Conservation (phyloP, 1,140 invertebrate genomes). For the Drosophila teissieri region DNA sequence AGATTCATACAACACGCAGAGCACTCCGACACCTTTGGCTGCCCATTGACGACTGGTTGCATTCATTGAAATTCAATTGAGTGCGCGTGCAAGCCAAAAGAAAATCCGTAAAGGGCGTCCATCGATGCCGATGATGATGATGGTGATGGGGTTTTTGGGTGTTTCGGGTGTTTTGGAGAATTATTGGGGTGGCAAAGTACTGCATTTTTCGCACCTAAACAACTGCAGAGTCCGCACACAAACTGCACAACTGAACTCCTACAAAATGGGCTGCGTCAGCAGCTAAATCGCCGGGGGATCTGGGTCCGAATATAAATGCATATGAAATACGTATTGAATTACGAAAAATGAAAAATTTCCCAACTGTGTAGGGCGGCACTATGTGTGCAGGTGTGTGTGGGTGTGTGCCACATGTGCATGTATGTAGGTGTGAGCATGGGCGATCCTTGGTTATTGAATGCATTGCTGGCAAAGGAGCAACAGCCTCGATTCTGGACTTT, state of each 20-base stretch:
- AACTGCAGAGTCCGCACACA: constrained; percentile 53
- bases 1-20: constrained; percentile 37
- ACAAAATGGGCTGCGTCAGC: constrained; percentile 41
- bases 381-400: not conserved
- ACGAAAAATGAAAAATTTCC: constrained; percentile 61
- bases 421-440: not conserved
- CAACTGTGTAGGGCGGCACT: not conserved
- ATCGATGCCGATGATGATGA: constrained; percentile 11
- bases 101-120: constrained; percentile 41
- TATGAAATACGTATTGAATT: constrained; percentile 62
- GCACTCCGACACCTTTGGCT: constrained; percentile 52
- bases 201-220: constrained; percentile 68
- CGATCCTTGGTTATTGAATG: constrained; percentile 27
- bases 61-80: constrained; percentile 79
- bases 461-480: constrained; percentile 67
- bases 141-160: constrained; percentile 1
- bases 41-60: constrained; percentile 48
- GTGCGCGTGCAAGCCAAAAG: constrained; percentile 58
- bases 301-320: constrained; percentile 40
- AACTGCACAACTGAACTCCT: constrained; percentile 8
- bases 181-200: constrained; percentile 11
- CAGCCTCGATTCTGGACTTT: constrained; percentile 20
- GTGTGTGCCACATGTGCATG: constrained; percentile 6
- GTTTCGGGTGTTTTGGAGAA: constrained; percentile 5
- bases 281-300: constrained; percentile 51